Evolutionary conservation across 2,113 vertebrate species (phyloP).

Genomic region (Gymnocephalus cernua): DNA sequence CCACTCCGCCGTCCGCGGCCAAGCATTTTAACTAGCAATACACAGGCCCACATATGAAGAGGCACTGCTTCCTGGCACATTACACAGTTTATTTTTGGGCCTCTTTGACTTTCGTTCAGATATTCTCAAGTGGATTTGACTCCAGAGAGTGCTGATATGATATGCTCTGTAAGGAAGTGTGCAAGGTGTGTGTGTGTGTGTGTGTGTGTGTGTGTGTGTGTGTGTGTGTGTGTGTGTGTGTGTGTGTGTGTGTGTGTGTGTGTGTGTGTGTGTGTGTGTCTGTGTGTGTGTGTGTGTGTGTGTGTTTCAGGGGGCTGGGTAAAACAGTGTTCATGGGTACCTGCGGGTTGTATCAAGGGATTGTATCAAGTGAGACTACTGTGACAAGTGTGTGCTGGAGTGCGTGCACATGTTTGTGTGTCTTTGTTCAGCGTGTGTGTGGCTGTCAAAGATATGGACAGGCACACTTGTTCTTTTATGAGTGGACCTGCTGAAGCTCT

Average conservation of each 20-base stretch:
- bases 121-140: slow-evolving; percentile 52
- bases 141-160: slow-evolving; percentile 32
- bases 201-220: slow-evolving; percentile 24
- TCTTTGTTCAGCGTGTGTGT: slow-evolving; percentile 36
- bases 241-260: slow-evolving; percentile 32
- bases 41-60: slow-evolving; percentile 33
- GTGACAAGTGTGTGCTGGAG: slow-evolving; percentile 51
- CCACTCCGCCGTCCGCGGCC: slow-evolving; percentile 24
- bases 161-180: slow-evolving; percentile 17
- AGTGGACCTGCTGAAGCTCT: slow-evolving; percentile 53
- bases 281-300: neutral
- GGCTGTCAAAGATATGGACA: slow-evolving; percentile 68
- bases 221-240: neutral
- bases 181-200: slow-evolving; percentile 36
- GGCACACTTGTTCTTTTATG: slow-evolving; percentile 66
- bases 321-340: slow-evolving; percentile 35
- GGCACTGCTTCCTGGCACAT: slow-evolving; percentile 30
- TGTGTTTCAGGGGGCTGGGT: slow-evolving; percentile 16
- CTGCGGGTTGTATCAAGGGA: slow-evolving; percentile 51
- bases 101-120: slow-evolving; percentile 45
- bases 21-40: slow-evolving; percentile 38
- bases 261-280: slow-evolving; percentile 15
- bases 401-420: slow-evolving; percentile 29
- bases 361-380: slow-evolving; percentile 43
- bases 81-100: slow-evolving; percentile 50